Base-by-base conservation (phyloP, 2,797 vertebrate genomes). In the Neosalanx taihuensis region DNA sequence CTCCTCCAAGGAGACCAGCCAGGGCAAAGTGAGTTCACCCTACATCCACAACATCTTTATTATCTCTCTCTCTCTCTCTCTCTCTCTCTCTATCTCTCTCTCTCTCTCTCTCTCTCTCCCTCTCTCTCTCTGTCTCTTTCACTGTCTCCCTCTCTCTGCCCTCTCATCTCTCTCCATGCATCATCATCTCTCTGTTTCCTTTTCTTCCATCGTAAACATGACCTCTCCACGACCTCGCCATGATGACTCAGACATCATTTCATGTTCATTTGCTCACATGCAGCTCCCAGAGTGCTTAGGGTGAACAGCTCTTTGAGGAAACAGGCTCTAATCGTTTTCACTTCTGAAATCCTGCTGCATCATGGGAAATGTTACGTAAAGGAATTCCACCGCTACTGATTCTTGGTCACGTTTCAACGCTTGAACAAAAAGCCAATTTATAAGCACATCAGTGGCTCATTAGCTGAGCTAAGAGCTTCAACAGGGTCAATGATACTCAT, bases 11-110 rank as follows among this genome's bases (percentile, higher is more conserved):
- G 91, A 93, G 41, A 86, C 76, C 62, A 91, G 86, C 90, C 90
- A 88, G 89, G 83, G 81, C 86, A 93, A 92, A 92, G 92, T 93
- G 92, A 93, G 92, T 93, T 79, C 86, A 83, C 79, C 64, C 76
- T 69, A 72, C 85, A 82, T 68, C 37, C 10, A 53, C 67, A 7
- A 18, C n/a, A 37, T 60, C 65, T 33, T 37, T 23, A 17, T 17
- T 3, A 7, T 20, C 13, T 37, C 51, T 73, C 6, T 46, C 23
- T 15, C 10, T 58, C 6, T n/a, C 29, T 79, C 58, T 72, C 64
- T 64, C 53, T 74, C 57, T 65, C 29, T 56, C 31, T 53, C 46
- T 49, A 33, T 18, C 57, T 57, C 23, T 65, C 46, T 23, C 30
- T 49, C 69, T 64, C 30, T 56, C 46, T 64, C 49, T 72, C 51